Evolutionary conservation across 2,888 invertebrate species (phyloP), one percentile per base, ranked within the genome.

Genomic region (Ceraclea dissimilis): DNA sequence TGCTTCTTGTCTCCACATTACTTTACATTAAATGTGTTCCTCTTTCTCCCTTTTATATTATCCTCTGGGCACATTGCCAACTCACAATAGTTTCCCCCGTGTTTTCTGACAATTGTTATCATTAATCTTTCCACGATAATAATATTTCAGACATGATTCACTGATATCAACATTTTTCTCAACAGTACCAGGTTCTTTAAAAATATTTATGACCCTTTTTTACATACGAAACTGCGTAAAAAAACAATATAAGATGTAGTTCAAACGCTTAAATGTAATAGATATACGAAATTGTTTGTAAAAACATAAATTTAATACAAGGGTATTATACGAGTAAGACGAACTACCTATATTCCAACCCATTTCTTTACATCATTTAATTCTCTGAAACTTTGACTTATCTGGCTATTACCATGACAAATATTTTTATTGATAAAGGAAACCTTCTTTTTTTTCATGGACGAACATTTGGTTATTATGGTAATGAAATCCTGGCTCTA

Each of bases 71-170:
- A 39, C 13, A 39, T 13, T 39, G 39, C 39, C 39, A 39, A 39
- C 39, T 39, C 39, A 39, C 39, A 39, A 39, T 39, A 39, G 39
- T 39, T 39, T 39, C 39, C n/a, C 39, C 39, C 39, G 39, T 39
- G 39, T 39, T 39, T 39, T 39, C 39, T 39, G 39, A 39, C 39
- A 39, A n/a, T 39, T 39, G n/a, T 39, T 39, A 39, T 39, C 39
- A 39, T 39, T 39, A 39, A 39, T 39, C 39, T 39, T 39, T 39
- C 39, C 39, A 8, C 39, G 39, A 39, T 39, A 39, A 39, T 39
- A 39, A 39, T 39, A 39, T 39, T 39, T 39, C 13, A 39, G 39
- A 39, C 39, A 39, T 39, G 39, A 39, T 39, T 39, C 39, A 39
- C 39, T 16, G 39, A 8, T 39, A 39, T 39, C 39, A 39, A 39